These are phyloP conservation scores for Quadroppia sp. DNA, from an alignment of 2,888 invertebrate genomes.

Conservation along the genomic window DNA sequence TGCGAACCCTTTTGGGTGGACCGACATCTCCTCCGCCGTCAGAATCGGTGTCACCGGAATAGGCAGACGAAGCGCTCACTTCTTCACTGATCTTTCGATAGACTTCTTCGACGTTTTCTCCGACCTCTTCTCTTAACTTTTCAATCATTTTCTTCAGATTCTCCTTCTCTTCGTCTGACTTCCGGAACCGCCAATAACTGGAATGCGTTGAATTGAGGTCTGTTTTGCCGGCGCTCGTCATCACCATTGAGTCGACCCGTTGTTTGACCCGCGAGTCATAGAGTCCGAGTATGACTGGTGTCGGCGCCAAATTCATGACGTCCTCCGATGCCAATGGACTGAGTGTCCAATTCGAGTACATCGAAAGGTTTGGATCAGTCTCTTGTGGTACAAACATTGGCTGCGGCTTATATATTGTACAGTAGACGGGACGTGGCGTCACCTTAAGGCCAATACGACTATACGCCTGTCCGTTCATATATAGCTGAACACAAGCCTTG, in stretches of 20 bases:
- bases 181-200: conserved; percentile 52
- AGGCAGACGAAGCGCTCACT: conserved; percentile 40
- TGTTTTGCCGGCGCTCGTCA: background rate
- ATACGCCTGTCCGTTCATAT: conserved; percentile 80
- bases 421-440: conserved; percentile 84
- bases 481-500: conserved; percentile 81
- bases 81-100: conserved; percentile 29
- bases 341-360: conserved; percentile 84
- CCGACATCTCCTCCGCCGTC: background rate
- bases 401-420: conserved; percentile 86
- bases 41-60: conserved; percentile 17
- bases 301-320: conserved; percentile 39
- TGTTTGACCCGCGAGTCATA: conserved; percentile 5
- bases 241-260: conserved; percentile 5
- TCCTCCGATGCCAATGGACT: conserved; percentile 40
- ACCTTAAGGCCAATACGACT: conserved; percentile 85
- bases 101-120: conserved; percentile 21
- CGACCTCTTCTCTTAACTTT: conserved; percentile 41
- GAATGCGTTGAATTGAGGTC: conserved; percentile 52
- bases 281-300: conserved; percentile 36
- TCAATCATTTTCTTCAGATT: conserved; percentile 40
- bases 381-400: conserved; percentile 79
- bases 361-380: conserved; percentile 76
- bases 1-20: conserved; percentile 48
- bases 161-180: conserved; percentile 37